These are phyloP conservation scores for Cheilosia vernalis DNA, from an alignment of 2,888 invertebrate genomes.

Conservation along the genomic window DNA sequence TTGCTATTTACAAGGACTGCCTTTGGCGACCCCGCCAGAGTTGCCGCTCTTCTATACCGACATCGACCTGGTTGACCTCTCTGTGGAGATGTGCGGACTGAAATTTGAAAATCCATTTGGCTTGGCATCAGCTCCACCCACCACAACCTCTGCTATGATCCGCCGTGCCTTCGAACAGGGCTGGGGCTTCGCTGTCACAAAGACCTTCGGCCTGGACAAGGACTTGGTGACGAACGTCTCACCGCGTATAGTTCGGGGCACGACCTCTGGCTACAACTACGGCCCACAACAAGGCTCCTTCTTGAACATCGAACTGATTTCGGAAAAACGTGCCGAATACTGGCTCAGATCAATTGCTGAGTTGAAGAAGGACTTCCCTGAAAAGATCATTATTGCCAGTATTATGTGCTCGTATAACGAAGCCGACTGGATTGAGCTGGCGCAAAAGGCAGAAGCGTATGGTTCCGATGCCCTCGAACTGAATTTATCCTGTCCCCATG, in stretches of 20 bases:
- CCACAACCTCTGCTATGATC: conserved; percentile 97
- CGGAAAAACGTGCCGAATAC: conserved; percentile 96
- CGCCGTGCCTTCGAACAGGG: conserved; percentile 97
- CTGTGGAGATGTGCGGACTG: conserved; percentile 96
- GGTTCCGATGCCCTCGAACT: conserved; percentile 98
- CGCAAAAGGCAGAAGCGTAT: conserved; percentile 89
- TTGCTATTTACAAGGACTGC: conserved; percentile 90
- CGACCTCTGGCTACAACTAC: conserved; percentile 94
- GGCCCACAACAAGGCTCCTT: conserved; percentile 99
- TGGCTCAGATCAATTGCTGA: conserved; percentile 96
- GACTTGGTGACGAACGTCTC: conserved; percentile 98
- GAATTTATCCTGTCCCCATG: conserved; percentile 98
- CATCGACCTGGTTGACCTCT: conserved; percentile 96
- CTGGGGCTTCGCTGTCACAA: conserved; percentile 99
- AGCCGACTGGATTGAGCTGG: conserved; percentile 94
- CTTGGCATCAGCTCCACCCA: conserved; percentile 97
- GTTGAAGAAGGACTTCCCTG: conserved; percentile 95
- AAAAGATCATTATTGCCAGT: conserved; percentile 95
- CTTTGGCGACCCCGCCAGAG: conserved; percentile 87
- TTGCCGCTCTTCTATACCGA: conserved; percentile 96
- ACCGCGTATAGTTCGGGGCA: conserved; percentile 97
- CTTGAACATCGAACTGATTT: conserved; percentile 98
- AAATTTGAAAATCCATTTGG: conserved; percentile 98
- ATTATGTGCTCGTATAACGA: conserved; percentile 96
- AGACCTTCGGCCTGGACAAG: conserved; percentile 98